Conservation (phyloP, 2,113 vertebrate species). For the Tachysurus vachellii region DNA sequence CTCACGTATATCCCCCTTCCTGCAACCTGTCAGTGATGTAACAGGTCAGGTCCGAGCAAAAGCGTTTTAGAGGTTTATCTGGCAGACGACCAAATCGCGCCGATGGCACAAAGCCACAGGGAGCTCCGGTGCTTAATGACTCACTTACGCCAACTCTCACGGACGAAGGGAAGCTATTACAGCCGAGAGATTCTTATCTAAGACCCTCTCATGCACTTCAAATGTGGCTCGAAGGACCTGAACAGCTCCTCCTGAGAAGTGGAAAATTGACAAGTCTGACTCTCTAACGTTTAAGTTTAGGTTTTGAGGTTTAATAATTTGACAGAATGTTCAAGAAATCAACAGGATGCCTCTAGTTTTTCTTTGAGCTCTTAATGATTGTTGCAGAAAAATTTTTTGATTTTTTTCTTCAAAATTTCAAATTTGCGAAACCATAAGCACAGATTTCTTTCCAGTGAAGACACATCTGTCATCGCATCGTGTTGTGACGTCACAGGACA, state of each 20-base stretch:
- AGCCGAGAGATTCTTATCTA: constrained; percentile 46
- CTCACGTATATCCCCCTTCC: constrained; percentile 33
- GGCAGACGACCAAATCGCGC: constrained; percentile 40
- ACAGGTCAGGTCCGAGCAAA: constrained; percentile 46
- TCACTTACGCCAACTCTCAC: constrained; percentile 43
- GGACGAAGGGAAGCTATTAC: constrained; percentile 45
- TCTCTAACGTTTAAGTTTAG: background rate
- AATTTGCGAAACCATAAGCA: no score
- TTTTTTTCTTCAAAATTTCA: no score
- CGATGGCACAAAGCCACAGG: constrained; percentile 36
- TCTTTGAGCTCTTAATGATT: no score
- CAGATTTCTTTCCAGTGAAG: no score
- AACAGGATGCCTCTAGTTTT: no score
- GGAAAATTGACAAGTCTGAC: background rate
- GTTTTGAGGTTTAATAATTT: background rate
- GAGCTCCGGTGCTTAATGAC: constrained; percentile 49
- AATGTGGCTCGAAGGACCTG: constrained; percentile 17
- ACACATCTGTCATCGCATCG: no score
- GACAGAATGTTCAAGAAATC: background rate
- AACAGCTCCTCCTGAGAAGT: background rate
- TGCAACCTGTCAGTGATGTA: constrained; percentile 45
- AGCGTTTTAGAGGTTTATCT: constrained; percentile 40
- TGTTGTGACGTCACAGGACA: no score
- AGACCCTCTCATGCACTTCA: constrained; percentile 38
- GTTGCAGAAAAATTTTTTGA: no score